Evolutionary conservation across 2,113 vertebrate species (phyloP).

Genomic region (Todiramphus chloris): DNA sequence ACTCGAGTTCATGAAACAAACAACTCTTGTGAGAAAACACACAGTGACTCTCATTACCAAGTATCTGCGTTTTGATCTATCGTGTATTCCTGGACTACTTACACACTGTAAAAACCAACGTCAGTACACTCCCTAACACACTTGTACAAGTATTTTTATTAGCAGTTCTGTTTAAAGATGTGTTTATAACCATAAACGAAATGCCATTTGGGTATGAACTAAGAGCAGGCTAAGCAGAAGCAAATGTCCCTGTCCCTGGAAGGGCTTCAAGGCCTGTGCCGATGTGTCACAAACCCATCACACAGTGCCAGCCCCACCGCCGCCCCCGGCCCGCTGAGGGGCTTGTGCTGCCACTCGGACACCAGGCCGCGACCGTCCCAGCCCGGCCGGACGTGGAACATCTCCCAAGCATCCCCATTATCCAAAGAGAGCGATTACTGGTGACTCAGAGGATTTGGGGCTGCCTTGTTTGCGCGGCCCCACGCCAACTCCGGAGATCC

Average conservation of each 20-base stretch:
- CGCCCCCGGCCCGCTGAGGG: neutral
- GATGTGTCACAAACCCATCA: neutral
- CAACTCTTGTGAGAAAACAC: neutral
- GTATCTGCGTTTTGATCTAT: neutral
- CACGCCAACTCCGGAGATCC: slow-evolving; percentile 39
- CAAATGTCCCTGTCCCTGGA: neutral
- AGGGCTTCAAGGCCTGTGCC: neutral
- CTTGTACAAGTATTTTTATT: neutral
- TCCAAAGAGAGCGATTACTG: neutral
- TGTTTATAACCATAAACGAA: neutral
- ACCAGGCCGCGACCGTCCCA: neutral
- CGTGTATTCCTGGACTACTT: neutral
- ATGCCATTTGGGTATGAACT: rapidly evolving
- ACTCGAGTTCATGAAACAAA: neutral
- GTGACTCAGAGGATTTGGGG: slow-evolving; percentile 42
- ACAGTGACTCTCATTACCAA: neutral
- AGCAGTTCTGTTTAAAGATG: neutral
- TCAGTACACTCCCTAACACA: neutral
- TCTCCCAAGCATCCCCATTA: neutral
- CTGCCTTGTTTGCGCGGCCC: slow-evolving; percentile 8
- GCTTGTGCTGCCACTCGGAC: neutral
- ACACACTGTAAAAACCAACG: neutral
- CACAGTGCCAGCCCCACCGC: neutral
- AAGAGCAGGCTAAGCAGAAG: neutral
- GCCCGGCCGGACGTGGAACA: neutral